Conservation (phyloP, 2,888 invertebrate species). For the Notodonta ziczac region DNA sequence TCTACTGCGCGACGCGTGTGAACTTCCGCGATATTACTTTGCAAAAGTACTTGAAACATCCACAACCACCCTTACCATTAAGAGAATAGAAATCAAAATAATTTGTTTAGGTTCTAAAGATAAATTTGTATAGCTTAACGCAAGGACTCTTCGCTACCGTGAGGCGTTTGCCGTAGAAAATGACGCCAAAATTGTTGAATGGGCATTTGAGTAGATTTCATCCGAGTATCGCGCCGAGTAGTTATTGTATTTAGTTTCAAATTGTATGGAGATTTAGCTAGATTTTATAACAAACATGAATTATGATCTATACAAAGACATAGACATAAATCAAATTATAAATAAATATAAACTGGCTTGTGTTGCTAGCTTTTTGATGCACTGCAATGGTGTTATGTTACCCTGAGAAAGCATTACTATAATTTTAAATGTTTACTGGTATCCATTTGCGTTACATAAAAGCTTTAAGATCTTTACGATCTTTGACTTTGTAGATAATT, state of each 20-base stretch:
- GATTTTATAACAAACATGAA: too few relatives aligned
- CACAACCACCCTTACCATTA: not conserved
- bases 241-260: not conserved
- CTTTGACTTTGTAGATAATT: too few relatives aligned
- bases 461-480: too few relatives aligned
- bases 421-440: too few relatives aligned
- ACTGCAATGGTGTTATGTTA: too few relatives aligned
- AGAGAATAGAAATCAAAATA: constrained; percentile 13
- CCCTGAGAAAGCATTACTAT: too few relatives aligned
- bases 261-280: not conserved
- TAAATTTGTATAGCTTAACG: constrained; percentile 34
- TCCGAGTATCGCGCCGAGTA: constrained; percentile 16
- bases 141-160: constrained; percentile 53
- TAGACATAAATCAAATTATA: not conserved
- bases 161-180: constrained; percentile 44
- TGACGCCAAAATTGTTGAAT: constrained; percentile 55
- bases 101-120: not conserved
- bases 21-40: constrained; percentile 20
- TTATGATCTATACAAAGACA: too few relatives aligned
- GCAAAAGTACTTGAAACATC: constrained; percentile 8
- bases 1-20: constrained; percentile 44
- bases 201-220: constrained; percentile 46
- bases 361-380: not conserved
- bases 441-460: too few relatives aligned
- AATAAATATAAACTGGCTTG: too few relatives aligned